Base-by-base conservation (phyloP, 2,797 vertebrate species). In the Melanotaenia parkinsoni region DNA sequence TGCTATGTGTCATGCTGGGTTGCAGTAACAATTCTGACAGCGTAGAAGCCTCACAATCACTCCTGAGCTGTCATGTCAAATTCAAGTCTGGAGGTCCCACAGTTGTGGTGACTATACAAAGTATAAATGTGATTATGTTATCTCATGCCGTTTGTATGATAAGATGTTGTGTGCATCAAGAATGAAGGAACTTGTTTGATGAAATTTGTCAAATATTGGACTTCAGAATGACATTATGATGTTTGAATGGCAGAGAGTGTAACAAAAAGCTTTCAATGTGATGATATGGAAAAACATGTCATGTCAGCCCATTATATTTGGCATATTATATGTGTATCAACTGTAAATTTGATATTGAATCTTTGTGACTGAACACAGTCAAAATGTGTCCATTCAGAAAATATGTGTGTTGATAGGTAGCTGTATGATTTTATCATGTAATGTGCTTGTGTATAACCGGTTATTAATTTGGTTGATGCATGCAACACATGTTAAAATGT, bases 51-150 rank as follows among this genome's bases (percentile, higher is more conserved):
- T 84, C 76, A 28, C 84, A 71, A 72, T 86, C 84, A 65, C 78
- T 81, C 83, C 67, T 72, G 65, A 86, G 82, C 87, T 81, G 86
- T 88, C 86, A 80, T 76, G 85, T 86, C 78, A 76, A 77, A 88
- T 88, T 64, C 56, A 59, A 76, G 70, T 86, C 80, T 74, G 81
- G 76, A 76, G 81, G 84, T 77, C 63, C 79, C 80, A 68, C 86
- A 72, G 67, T 79, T 12, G 32, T 70, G 73, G 80, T 54, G 65
- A 67, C 83, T 57, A 78, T 81, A 40, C 78, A 80, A 77, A 83
- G 63, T 82, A 84, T 89, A 78, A 81, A 84, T 62, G 82, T 92
- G 84, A 61, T 78, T 32, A 35, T 59, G 28, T 79, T 79, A 57
- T 72, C 68, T 80, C 67, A 86, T 63, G 76, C 14, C 86, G 74